phyloP scores from a whole-genome alignment of 1,140 invertebrate genomes.

The Lanistes nyassanus region DNA sequence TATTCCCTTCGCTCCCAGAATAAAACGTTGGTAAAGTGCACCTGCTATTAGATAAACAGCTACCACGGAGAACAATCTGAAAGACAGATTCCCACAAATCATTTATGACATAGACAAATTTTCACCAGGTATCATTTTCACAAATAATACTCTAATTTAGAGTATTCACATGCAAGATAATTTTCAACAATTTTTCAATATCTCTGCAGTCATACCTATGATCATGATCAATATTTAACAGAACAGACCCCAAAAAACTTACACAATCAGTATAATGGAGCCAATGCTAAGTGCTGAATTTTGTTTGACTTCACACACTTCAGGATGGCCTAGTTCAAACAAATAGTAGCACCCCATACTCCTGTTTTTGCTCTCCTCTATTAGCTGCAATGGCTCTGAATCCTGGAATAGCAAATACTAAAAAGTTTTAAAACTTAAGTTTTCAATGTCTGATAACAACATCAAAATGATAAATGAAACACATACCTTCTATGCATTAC shows the following conservation, averaged over 20 bases:
- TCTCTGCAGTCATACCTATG: neutral
- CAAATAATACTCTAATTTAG: neutral
- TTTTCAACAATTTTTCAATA: neutral
- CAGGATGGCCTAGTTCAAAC: slow-evolving; percentile 45
- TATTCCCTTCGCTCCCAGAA: slow-evolving; percentile 64
- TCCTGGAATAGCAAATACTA: neutral
- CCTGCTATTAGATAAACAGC: slow-evolving; percentile 62
- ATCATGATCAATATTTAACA: neutral
- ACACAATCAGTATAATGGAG: slow-evolving; percentile 50
- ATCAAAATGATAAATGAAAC: too few species aligned
- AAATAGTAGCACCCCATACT: slow-evolving; percentile 47
- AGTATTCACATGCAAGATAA: neutral
- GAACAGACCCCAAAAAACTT: neutral
- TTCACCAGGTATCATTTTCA: neutral
- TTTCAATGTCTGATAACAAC: too few species aligned
- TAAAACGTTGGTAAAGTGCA: slow-evolving; percentile 62
- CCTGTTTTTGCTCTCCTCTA: slow-evolving; percentile 42
- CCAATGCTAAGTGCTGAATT: slow-evolving; percentile 43
- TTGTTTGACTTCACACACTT: slow-evolving; percentile 28
- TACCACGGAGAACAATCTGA: slow-evolving; percentile 55
- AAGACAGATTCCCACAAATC: slow-evolving; percentile 23
- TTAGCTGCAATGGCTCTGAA: slow-evolving; percentile 3
- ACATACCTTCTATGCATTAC: too few species aligned
- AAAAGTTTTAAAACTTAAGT: neutral
- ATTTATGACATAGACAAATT: neutral